These are phyloP conservation scores for Tetrao urogallus DNA, from an alignment of 2,113 vertebrate species.

Conservation along the genomic window DNA sequence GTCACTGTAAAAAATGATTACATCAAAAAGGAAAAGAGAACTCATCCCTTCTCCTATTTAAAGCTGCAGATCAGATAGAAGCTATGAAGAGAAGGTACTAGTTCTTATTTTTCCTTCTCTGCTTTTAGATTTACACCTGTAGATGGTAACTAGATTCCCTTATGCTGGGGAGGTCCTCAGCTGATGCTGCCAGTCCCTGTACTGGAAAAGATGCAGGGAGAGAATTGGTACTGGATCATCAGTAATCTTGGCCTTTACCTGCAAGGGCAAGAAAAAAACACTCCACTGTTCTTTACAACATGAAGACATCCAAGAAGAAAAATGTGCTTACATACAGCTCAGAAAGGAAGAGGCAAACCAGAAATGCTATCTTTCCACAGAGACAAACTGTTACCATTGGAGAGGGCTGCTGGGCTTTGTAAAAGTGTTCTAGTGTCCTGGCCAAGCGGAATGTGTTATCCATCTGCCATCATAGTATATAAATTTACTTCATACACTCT, in stretches of 20 bases:
- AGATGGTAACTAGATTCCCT: neutral
- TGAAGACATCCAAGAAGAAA: neutral
- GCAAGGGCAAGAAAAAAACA: neutral
- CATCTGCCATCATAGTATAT: neutral
- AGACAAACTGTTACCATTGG: constrained; percentile 19
- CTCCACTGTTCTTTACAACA: neutral
- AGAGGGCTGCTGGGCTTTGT: constrained; percentile 29
- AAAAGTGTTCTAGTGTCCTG: neutral
- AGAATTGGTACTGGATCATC: neutral
- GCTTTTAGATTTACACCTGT: neutral
- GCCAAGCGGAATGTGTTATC: neutral
- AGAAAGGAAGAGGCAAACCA: constrained; percentile 7
- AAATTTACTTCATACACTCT: neutral
- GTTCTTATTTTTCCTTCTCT: neutral
- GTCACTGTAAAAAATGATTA: neutral
- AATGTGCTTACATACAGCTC: neutral
- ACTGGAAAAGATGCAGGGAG: neutral
- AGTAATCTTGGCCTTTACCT: neutral
- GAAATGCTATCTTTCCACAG: constrained; percentile 19
- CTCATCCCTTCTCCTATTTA: neutral
- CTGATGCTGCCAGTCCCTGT: neutral
- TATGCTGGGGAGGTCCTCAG: neutral
- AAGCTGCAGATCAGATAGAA: neutral
- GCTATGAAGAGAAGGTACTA: neutral
- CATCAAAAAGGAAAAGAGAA: neutral